These are phyloP conservation scores for Mechanitis messenoides DNA, from an alignment of 2,888 invertebrate genomes.

Conservation along the genomic window DNA sequence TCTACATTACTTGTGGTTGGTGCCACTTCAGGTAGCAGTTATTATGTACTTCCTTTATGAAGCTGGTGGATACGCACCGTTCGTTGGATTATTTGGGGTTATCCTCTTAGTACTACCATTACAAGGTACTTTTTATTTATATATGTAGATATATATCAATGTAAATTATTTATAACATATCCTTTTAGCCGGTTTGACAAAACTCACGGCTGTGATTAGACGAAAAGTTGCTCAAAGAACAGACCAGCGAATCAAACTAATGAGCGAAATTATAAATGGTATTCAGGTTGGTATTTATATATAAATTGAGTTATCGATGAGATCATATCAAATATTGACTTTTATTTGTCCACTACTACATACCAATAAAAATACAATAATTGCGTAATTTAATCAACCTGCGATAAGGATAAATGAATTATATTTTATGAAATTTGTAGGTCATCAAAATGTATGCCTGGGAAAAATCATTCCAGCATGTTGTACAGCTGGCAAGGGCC, in stretches of 20 bases:
- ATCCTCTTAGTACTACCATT: conserved; percentile 76
- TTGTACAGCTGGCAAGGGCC: conserved; percentile 78
- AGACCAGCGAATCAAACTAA: conserved; percentile 88
- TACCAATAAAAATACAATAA: too few relatives aligned
- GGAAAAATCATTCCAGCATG: conserved; percentile 88
- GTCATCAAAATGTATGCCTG: conserved; percentile 97
- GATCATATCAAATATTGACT: too few relatives aligned
- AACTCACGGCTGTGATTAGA: conserved; percentile 52
- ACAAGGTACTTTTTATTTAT: conserved; percentile 47
- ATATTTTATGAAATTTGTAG: conserved; percentile 42
- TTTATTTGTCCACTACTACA: too few relatives aligned
- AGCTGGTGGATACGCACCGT: conserved; percentile 58
- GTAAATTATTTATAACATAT: conserved; percentile 24
- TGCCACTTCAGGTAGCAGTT: conserved; percentile 82
- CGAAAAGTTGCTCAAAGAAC: conserved; percentile 83
- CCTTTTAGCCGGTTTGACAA: conserved; percentile 57
- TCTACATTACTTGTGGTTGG: conserved; percentile 87
- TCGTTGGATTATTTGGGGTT: conserved; percentile 63
- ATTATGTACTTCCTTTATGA: conserved; percentile 58
- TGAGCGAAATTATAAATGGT: conserved; percentile 92
- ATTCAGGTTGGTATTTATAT: conserved; percentile 79
- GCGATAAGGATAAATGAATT: not conserved
- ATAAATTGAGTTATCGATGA: not conserved
- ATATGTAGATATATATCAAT: not conserved
- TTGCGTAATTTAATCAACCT: too few relatives aligned